Base-by-base conservation (phyloP, 1,140 invertebrate genomes). In the Lordiphosa clarofinis region DNA sequence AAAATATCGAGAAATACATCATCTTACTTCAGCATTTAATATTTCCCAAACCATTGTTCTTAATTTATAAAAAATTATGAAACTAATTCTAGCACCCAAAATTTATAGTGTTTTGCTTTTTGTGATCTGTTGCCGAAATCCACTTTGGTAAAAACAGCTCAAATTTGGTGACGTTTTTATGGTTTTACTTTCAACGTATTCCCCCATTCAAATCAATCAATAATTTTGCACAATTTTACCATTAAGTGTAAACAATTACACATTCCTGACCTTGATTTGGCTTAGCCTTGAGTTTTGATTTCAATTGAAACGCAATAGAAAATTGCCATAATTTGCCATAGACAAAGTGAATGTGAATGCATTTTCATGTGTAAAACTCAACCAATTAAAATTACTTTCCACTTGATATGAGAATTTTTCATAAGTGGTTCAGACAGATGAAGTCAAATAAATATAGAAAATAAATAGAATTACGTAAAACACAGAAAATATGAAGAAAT, bases 401-500 rank as follows among this genome's bases (percentile, higher is more conserved):
- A 44, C 47, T 62, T 31, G 31, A 19, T 40, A 36, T 40, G 42
- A 54, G 46, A 28, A 33, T 6, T 33, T 36, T 39, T 33, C 49
- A 36, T 35, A 47, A 19, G 4, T 47, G 36, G 11, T 24, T 33
- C 10, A 35, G 35, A 42, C 36, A 46, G 28, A 56, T 58, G 56
- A 35, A 24, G 47, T 43, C 13, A 31, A 24, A 60, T 42, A 59
- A 53, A 58, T 57, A 31, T 58, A 74, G 58, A 56, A 7, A 53
- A 31, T 6, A 67, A 42, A 55, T 64, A 24, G 49, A 65, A 67
- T 71, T 70, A 54, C 68, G 68, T 61, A 72, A 50, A 55, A 48
- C 55, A 35, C 13, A 12, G 12, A 40, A 53, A 57, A 63, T 57
- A 50, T 61, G 21, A 66, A 39, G 19, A 57, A 53, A 52, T 67